These are phyloP conservation scores for Nymphalis polychloros DNA, from an alignment of 2,888 invertebrate genomes.

Conservation along the genomic window DNA sequence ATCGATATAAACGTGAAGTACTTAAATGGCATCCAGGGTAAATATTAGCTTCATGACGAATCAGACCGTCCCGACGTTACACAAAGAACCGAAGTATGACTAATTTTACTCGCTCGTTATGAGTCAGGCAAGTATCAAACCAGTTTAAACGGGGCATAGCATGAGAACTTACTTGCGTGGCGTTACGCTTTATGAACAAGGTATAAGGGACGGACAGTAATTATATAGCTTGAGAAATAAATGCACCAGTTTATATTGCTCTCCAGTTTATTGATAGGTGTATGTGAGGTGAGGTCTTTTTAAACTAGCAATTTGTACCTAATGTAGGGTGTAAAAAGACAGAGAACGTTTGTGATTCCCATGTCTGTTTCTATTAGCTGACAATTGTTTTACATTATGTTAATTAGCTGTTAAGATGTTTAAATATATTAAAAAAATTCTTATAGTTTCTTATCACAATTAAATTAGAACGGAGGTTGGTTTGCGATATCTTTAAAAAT, in stretches of 20 bases:
- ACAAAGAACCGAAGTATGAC: constrained; percentile 46
- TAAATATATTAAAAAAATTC: constrained; percentile 16
- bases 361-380: constrained; percentile 28
- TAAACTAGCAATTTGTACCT: neutral
- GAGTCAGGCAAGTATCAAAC: constrained; percentile 44
- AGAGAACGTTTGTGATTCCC: constrained; percentile 18
- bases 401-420: constrained; percentile 19
- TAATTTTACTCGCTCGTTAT: constrained; percentile 38
- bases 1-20: constrained; percentile 10
- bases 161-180: constrained; percentile 74
- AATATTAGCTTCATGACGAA: constrained; percentile 42
- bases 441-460: neutral
- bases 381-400: constrained; percentile 26
- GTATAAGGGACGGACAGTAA: constrained; percentile 69
- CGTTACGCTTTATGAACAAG: constrained; percentile 74
- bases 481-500: no score
- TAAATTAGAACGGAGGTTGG: neutral
- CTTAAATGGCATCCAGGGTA: constrained; percentile 28
- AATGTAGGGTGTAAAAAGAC: constrained; percentile 6
- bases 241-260: constrained; percentile 8
- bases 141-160: constrained; percentile 44
- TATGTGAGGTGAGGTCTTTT: neutral
- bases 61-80: constrained; percentile 26
- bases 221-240: constrained; percentile 39
- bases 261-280: neutral